phyloP scores from a whole-genome alignment of 2,888 invertebrate genomes.

The Napeogenes inachia region DNA sequence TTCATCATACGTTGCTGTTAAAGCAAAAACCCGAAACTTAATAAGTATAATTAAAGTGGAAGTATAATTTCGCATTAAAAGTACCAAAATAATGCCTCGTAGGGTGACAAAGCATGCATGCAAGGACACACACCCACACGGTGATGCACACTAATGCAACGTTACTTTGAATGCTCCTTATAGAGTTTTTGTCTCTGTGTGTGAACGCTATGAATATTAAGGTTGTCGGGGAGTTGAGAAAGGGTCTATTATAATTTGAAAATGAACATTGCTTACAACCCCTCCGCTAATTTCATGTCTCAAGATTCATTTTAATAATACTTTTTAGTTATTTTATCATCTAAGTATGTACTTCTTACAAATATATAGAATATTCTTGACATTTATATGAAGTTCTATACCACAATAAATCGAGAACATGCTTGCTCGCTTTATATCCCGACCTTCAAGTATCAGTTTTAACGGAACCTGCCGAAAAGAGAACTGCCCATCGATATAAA shows the following conservation, averaged over 20 bases:
- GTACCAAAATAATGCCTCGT: constrained; percentile 19
- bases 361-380: background rate
- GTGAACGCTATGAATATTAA: constrained; percentile 21
- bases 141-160: constrained; percentile 21
- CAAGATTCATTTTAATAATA: too few species aligned
- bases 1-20: too few species aligned
- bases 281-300: too few species aligned
- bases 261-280: too few species aligned
- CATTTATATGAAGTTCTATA: constrained; percentile 1
- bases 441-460: constrained; percentile 3
- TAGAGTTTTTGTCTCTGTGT: constrained; percentile 18
- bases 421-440: too few species aligned
- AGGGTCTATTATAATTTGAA: background rate
- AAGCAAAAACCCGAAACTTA: too few species aligned
- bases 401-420: background rate
- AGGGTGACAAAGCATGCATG: constrained; percentile 21
- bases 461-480: constrained; percentile 21
- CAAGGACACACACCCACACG: constrained; percentile 15
- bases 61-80: constrained; percentile 19
- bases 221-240: background rate
- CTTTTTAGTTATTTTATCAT: too few species aligned
- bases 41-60: background rate
- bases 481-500: background rate
- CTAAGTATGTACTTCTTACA: too few species aligned
- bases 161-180: constrained; percentile 25